Evolutionary conservation across 2,797 vertebrate species (phyloP).

Genomic region (Glossophaga mutica): DNA sequence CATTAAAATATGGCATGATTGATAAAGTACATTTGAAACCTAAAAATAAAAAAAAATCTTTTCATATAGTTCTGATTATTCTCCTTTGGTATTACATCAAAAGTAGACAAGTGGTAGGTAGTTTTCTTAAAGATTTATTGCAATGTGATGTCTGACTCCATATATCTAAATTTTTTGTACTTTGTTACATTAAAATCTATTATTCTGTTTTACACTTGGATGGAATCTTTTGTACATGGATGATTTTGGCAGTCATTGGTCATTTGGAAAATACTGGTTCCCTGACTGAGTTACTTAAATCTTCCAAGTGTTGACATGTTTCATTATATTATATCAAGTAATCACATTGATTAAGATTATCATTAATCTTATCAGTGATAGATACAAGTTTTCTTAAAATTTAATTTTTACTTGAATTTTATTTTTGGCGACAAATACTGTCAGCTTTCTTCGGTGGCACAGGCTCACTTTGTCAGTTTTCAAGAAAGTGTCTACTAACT

Average conservation of each 20-base stretch:
- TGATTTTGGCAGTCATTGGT: neutral
- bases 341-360: neutral
- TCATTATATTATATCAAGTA: neutral
- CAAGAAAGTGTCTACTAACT: neutral
- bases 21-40: no score
- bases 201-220: neutral
- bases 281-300: neutral
- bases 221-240: neutral
- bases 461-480: neutral
- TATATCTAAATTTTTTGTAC: neutral
- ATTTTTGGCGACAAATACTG: neutral
- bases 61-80: neutral
- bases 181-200: constrained; percentile 14
- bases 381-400: neutral
- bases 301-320: neutral
- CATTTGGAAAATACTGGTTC: neutral
- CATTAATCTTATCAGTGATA: neutral
- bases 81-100: neutral
- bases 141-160: neutral
- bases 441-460: neutral
- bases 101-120: neutral
- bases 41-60: neutral
- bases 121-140: neutral
- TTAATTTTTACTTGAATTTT: constrained; percentile 4
- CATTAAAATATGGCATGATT: no score